Evolutionary conservation across 2,888 invertebrate species (phyloP).

Genomic region (Aethes cnicana): DNA sequence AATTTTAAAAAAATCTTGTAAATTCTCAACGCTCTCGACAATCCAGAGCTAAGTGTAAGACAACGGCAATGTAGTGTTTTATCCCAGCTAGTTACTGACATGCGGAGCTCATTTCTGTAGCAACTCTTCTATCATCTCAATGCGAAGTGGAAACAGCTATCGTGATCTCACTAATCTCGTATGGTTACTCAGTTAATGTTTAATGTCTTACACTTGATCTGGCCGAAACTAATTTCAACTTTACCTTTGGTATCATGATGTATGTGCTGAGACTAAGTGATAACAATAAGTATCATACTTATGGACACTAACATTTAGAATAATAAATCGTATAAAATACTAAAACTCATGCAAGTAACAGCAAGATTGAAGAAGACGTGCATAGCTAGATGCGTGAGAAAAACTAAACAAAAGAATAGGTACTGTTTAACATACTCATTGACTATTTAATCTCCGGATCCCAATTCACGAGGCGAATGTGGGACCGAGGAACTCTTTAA

Average conservation of each 20-base stretch:
- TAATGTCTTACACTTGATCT: slow-evolving; percentile 75
- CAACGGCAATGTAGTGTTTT: slow-evolving; percentile 43
- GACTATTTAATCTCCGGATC: slow-evolving; percentile 48
- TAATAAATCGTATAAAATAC: slow-evolving; percentile 61
- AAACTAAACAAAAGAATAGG: slow-evolving; percentile 68
- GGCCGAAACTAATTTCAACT: slow-evolving; percentile 58
- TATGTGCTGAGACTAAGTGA: slow-evolving; percentile 79
- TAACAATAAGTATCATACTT: slow-evolving; percentile 59
- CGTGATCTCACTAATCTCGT: slow-evolving; percentile 35
- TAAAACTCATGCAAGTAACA: slow-evolving; percentile 76
- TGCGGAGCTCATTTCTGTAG: slow-evolving; percentile 56
- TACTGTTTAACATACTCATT: slow-evolving; percentile 57
- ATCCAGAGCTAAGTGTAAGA: slow-evolving; percentile 77
- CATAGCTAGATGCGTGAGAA: slow-evolving; percentile 81
- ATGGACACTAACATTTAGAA: slow-evolving; percentile 73
- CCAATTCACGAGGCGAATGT: slow-evolving; percentile 46
- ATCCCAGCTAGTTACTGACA: slow-evolving; percentile 58
- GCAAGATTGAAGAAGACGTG: slow-evolving; percentile 78
- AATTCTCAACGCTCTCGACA: slow-evolving; percentile 83
- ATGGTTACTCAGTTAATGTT: slow-evolving; percentile 26
- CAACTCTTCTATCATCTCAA: slow-evolving; percentile 50
- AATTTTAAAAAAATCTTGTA: slow-evolving; percentile 51
- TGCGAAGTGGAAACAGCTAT: slow-evolving; percentile 58
- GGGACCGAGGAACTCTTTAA: slow-evolving; percentile 54
- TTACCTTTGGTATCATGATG: slow-evolving; percentile 74